Percentiles rank a stretch among this genome's conserved stretches.
These are phyloP conservation scores for Lasioglossum marginatum DNA, from an alignment of 2,888 invertebrate genomes.

Conservation along the genomic window DNA sequence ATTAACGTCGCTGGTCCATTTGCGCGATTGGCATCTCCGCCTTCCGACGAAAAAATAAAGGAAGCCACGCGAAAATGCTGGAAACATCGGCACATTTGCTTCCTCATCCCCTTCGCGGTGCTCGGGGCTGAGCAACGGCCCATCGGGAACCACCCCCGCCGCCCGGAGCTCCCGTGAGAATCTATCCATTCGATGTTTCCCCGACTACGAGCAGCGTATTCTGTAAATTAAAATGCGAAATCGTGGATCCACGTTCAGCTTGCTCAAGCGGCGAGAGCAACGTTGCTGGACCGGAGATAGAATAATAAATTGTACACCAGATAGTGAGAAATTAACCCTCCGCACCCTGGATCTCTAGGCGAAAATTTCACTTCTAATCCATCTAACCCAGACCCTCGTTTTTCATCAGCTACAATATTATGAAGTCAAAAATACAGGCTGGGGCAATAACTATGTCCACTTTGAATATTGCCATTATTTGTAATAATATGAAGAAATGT, in stretches of 20 bases:
- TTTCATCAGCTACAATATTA: too few species aligned
- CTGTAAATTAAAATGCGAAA: constrained; percentile 53
- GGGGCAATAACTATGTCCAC: too few species aligned
- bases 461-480: too few species aligned
- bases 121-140: constrained; percentile 29
- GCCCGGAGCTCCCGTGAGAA: constrained; percentile 40
- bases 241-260: not conserved
- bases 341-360: too few species aligned
- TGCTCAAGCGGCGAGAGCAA: not conserved
- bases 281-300: not conserved
- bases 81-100: constrained; percentile 47
- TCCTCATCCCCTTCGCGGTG: not conserved
- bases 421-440: too few species aligned
- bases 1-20: constrained; percentile 45
- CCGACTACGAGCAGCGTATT: not conserved
- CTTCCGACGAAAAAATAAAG: constrained; percentile 10
- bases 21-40: constrained; percentile 43
- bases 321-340: not conserved
- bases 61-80: constrained; percentile 17
- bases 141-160: constrained; percentile 29
- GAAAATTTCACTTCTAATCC: too few species aligned
- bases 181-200: constrained; percentile 48
- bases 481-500: too few species aligned
- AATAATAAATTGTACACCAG: not conserved
- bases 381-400: too few species aligned